Evolutionary conservation across 2,888 invertebrate species (phyloP).

Genomic region (Cephalotes varians): DNA sequence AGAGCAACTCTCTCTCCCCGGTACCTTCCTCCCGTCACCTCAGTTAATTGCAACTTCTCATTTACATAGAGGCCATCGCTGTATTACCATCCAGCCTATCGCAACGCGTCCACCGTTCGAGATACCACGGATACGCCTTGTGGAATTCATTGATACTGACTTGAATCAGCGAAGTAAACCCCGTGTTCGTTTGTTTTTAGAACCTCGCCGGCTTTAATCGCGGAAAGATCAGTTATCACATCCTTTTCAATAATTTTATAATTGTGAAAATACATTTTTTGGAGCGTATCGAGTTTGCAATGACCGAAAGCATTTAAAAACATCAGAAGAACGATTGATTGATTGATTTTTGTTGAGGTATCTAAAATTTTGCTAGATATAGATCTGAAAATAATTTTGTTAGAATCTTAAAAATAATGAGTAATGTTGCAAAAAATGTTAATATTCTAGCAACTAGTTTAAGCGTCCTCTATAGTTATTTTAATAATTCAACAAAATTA

Average conservation of each 20-base stretch:
- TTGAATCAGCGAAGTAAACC: neutral
- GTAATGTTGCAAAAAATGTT: too few species aligned
- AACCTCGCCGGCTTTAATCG: neutral
- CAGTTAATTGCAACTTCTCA: constrained; percentile 82
- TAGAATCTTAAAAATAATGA: too few species aligned
- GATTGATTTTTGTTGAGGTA: too few species aligned
- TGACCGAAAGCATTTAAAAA: neutral
- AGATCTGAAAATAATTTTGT: too few species aligned
- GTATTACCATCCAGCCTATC: constrained; percentile 68
- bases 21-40: constrained; percentile 59
- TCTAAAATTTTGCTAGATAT: too few species aligned
- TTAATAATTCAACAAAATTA: too few species aligned
- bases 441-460: too few species aligned
- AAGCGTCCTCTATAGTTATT: too few species aligned
- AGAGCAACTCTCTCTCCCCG: neutral
- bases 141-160: constrained; percentile 60
- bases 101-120: constrained; percentile 50
- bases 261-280: neutral
- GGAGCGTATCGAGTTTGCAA: too few species aligned
- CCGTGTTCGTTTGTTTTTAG: neutral
- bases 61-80: constrained; percentile 81
- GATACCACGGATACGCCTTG: constrained; percentile 63
- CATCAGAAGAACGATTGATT: neutral
- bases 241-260: neutral
- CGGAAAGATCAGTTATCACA: neutral